Evolutionary conservation across 1,140 invertebrate species (phyloP), one percentile per base, ranked within the genome.

Genomic region (Andrena cerasifolii): DNA sequence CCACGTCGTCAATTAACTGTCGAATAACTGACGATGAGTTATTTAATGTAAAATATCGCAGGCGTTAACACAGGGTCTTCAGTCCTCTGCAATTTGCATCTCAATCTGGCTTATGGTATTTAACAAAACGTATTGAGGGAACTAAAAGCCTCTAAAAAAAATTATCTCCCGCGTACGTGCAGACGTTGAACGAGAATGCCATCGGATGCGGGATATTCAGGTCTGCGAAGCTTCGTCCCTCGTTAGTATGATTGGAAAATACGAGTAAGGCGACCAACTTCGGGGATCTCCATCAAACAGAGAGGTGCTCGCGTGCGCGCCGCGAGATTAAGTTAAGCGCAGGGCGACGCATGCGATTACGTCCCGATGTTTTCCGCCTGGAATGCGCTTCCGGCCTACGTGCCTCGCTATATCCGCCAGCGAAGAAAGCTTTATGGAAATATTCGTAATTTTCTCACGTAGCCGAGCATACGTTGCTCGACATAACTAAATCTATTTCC

Each of bases 321-420:
- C 36, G 40, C 40, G 31, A 68, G 82, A 77, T 83, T 83, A 77
- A 78, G 73, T 81, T 47, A 81, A 71, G 73, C 73, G 71, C 45
- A 47, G 43, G 68, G 66, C 63, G 79, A 72, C 68, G 59, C 71
- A 83, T 65, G 68, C 73, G 54, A 76, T 67, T 74, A 78, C 66
- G 40, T 51, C 54, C n/a, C 43, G 40, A 45, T 76, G 72, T 76
- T 76, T 78, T 83, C 51, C 65, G 75, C 40, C 59, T 59, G 83
- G 82, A 85, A 85, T 78, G 82, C 78, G 47, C 79, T 85, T 85
- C 78, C 82, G 68, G 68, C 21, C 63, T 84, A 76, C 82, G 77
- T 58, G 73, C 58, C 58, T 10, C 53, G 45, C 51, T 56, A 56
- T 56, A n/a, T 40, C 61, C 56, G 72, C 21, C 40, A 51, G 56